These are phyloP conservation scores for Drosophila trapezifrons DNA, from an alignment of 1,140 invertebrate species.

Conservation along the genomic window DNA sequence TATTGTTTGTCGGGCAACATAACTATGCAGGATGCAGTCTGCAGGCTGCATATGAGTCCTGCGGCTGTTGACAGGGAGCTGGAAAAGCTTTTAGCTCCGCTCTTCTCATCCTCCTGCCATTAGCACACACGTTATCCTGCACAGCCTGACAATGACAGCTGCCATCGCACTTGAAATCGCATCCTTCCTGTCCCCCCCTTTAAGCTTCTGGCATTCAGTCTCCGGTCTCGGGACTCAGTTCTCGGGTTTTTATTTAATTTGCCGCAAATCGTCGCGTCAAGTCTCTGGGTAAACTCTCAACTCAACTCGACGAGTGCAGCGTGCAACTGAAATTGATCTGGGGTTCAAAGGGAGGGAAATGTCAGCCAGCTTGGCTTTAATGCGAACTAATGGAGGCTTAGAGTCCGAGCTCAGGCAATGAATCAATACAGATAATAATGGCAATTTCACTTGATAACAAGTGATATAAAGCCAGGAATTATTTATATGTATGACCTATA, in stretches of 20 bases:
- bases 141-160: constrained; percentile 51
- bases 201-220: constrained; percentile 8
- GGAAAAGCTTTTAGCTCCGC: constrained; percentile 57
- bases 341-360: constrained; percentile 4
- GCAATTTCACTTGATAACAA: neutral
- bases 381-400: constrained; percentile 20
- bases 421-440: no score
- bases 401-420: no score
- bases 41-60: constrained; percentile 14
- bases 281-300: constrained; percentile 46
- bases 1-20: constrained; percentile 7
- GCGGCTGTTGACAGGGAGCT: constrained; percentile 28
- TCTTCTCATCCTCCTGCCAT: constrained; percentile 24
- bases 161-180: constrained; percentile 28
- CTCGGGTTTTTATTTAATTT: constrained; percentile 66
- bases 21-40: neutral
- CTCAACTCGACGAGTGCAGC: constrained; percentile 5
- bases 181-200: constrained; percentile 14
- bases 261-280: constrained; percentile 64
- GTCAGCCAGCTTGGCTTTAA: constrained; percentile 10
- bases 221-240: no score
- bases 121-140: constrained; percentile 38
- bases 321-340: constrained; percentile 32
- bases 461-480: neutral
- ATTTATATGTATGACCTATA: neutral